phyloP scores from a whole-genome alignment of 2,797 vertebrate genomes.

The Thalassophryne amazonica region DNA sequence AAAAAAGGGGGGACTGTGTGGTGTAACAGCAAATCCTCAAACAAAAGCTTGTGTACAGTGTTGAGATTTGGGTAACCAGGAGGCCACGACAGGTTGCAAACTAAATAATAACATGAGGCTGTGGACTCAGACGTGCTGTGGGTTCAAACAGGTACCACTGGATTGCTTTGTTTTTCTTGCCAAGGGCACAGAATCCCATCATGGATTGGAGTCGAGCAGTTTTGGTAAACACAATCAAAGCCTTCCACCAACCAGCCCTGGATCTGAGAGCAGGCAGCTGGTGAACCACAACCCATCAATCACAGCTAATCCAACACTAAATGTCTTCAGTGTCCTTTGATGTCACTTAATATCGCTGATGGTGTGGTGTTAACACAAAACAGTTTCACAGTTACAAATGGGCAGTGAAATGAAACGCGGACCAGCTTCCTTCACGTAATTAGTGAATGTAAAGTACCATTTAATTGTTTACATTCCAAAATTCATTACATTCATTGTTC shows the following conservation, averaged over 20 bases:
- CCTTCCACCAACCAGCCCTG: conserved; percentile 36
- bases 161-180: conserved; percentile 42
- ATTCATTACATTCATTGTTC: too few relatives aligned
- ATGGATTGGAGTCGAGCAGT: conserved; percentile 8
- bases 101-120: conserved; percentile 39
- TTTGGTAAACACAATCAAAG: conserved; percentile 63
- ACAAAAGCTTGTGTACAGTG: background rate
- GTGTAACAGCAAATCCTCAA: background rate
- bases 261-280: conserved; percentile 54
- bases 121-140: conserved; percentile 32
- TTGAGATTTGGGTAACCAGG: background rate
- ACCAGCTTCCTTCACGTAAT: background rate
- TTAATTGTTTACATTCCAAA: too few relatives aligned
- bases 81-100: conserved; percentile 5
- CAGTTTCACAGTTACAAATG: conserved; percentile 25
- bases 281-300: conserved; percentile 63
- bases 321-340: conserved; percentile 53
- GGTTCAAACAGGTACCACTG: conserved; percentile 48
- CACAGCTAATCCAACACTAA: conserved; percentile 61
- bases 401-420: conserved; percentile 13
- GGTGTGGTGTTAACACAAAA: conserved; percentile 4
- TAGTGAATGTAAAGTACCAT: too few relatives aligned
- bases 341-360: conserved; percentile 49
- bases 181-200: conserved; percentile 37
- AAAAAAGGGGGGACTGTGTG: background rate